Conservation (phyloP, 2,888 invertebrate species). For the Incurvaria masculella region DNA sequence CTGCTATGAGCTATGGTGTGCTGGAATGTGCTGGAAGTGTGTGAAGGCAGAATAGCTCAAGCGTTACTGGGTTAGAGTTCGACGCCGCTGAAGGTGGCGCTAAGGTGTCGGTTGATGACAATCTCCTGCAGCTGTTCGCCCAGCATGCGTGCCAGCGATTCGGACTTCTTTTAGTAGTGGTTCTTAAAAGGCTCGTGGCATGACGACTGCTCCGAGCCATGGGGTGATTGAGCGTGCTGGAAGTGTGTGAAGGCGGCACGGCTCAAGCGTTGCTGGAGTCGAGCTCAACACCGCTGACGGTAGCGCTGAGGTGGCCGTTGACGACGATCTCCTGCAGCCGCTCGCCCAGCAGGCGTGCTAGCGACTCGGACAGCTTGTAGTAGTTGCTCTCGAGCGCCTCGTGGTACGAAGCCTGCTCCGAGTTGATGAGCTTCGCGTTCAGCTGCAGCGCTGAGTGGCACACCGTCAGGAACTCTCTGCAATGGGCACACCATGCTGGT, state of each 20-base stretch:
- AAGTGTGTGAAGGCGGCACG: too few relatives aligned
- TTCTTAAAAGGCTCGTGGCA: constrained; percentile 87
- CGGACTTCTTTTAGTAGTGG: constrained; percentile 84
- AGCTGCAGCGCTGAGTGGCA: constrained; percentile 88
- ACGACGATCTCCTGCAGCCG: constrained; percentile 62
- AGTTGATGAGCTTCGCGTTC: constrained; percentile 82
- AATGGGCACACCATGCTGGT: too few relatives aligned
- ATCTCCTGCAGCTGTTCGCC: constrained; percentile 67
- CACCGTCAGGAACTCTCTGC: constrained; percentile 85
- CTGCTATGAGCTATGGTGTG: too few relatives aligned
- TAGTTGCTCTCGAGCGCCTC: constrained; percentile 84
- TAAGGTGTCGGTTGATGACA: constrained; percentile 71
- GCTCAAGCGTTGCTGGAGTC: constrained; percentile 79
- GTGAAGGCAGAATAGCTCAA: too few relatives aligned
- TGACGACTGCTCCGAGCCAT: constrained; percentile 81
- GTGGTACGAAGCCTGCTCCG: constrained; percentile 92
- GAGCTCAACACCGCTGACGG: constrained; percentile 75
- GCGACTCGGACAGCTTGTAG: constrained; percentile 76
- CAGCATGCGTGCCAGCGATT: constrained; percentile 68
- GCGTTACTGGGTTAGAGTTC: constrained; percentile 80
- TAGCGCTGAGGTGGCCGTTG: constrained; percentile 76
- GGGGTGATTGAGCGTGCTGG: too few relatives aligned
- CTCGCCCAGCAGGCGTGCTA: constrained; percentile 73
- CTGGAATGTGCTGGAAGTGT: too few relatives aligned
- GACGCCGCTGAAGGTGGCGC: constrained; percentile 78